phyloP scores from a whole-genome alignment of 2,888 invertebrate genomes.

The Parelbella ahira region DNA sequence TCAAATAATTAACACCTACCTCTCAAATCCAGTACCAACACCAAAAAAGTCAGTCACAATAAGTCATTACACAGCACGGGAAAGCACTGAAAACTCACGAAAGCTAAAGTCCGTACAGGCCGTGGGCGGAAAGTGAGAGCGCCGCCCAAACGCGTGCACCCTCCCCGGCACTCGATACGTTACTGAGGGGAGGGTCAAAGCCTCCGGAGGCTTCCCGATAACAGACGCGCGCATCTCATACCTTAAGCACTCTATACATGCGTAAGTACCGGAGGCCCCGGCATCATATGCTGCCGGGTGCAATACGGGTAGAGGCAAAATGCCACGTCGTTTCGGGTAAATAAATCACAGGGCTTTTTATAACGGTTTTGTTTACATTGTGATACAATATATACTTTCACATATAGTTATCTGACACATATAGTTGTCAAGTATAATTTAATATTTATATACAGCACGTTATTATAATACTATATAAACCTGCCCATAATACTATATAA shows the following conservation, averaged over 20 bases:
- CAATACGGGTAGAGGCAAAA: slow-evolving; percentile 59
- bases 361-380: slow-evolving; percentile 11
- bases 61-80: slow-evolving; percentile 49
- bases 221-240: slow-evolving; percentile 72
- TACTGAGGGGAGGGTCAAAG: slow-evolving; percentile 68
- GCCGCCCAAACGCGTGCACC: slow-evolving; percentile 52
- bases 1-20: slow-evolving; percentile 33
- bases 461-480: too few relatives aligned
- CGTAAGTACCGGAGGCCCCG: slow-evolving; percentile 37
- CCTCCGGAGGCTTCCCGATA: slow-evolving; percentile 45
- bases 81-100: slow-evolving; percentile 37
- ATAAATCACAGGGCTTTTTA: slow-evolving; percentile 19
- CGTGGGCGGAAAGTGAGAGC: slow-evolving; percentile 42
- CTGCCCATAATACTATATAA: too few relatives aligned
- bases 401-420: too few relatives aligned
- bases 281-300: slow-evolving; percentile 53
- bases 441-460: too few relatives aligned
- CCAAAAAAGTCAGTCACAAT: slow-evolving; percentile 45
- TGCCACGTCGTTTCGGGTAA: slow-evolving; percentile 42
- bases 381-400: too few relatives aligned
- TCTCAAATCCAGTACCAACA: slow-evolving; percentile 41
- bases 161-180: slow-evolving; percentile 42
- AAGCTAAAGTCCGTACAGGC: slow-evolving; percentile 37
- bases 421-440: too few relatives aligned
- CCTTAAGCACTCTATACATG: slow-evolving; percentile 51